phyloP scores from a whole-genome alignment of 1,140 invertebrate genomes.

The Nomia melanderi region DNA sequence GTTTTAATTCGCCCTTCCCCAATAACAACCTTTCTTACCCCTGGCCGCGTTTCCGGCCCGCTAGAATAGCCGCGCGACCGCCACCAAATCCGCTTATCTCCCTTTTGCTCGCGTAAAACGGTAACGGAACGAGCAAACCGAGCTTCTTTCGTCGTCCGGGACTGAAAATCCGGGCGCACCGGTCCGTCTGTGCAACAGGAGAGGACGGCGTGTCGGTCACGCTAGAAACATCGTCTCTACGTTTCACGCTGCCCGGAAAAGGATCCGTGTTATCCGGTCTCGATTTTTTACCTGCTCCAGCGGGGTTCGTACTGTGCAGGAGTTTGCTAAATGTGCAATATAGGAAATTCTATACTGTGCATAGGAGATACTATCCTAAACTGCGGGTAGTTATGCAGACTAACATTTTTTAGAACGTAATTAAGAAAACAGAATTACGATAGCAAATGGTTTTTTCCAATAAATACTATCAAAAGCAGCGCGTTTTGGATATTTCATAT shows the following conservation, averaged over 20 bases:
- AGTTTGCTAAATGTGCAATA: no score
- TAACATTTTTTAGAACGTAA: no score
- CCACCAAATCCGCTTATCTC: slow-evolving; percentile 60
- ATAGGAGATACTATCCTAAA: no score
- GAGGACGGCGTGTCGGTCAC: slow-evolving; percentile 31
- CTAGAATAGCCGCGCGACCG: slow-evolving; percentile 26
- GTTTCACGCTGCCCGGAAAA: background rate
- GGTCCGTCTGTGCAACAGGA: slow-evolving; percentile 43
- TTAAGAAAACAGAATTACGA: no score
- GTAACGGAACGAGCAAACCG: slow-evolving; percentile 47
- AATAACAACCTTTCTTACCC: slow-evolving; percentile 25
- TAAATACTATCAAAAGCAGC: no score
- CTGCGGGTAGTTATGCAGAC: no score
- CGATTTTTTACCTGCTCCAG: background rate
- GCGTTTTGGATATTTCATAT: no score
- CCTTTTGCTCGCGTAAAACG: slow-evolving; percentile 49
- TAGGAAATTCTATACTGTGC: no score
- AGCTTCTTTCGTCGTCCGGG: slow-evolving; percentile 35
- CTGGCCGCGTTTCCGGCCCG: slow-evolving; percentile 16
- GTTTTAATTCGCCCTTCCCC: slow-evolving; percentile 37
- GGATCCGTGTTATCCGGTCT: background rate
- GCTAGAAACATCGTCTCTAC: slow-evolving; percentile 52
- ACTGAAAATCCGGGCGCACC: slow-evolving; percentile 37
- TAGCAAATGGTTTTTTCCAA: no score
- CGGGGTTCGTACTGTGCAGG: background rate